Evolutionary conservation across 2,888 invertebrate genomes (phyloP), one percentile per base, ranked within the genome.

Genomic region (Neria commutata): DNA sequence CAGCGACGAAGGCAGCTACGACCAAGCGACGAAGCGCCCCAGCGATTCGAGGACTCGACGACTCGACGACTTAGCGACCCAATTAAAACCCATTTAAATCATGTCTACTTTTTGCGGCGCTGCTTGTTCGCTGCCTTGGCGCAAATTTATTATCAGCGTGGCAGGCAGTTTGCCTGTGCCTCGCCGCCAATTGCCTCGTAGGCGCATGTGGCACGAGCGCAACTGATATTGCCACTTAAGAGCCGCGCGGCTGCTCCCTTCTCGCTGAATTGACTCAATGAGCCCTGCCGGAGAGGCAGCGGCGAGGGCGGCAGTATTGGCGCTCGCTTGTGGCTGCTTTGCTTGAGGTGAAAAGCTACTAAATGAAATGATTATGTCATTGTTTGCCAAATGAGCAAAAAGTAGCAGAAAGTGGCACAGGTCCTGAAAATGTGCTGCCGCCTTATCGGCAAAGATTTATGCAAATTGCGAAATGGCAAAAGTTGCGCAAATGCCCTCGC

Each of bases 131-230:
- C 61, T 17, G n/a, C n/a, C n/a, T n/a, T 17, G 25, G 64, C 57
- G 60, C 58, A 72, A 74, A 75, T 76, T 74, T 73, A 75, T 70
- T 76, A 69, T 72, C 73, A 64, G 67, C 55, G 65, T 51, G 60
- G 67, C 67, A 74, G 24, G 17, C 21, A 17, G 42, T 42, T 74
- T 67, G 61, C 65, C 71, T 71, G 71, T 68, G 72, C 71, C 72
- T 71, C 24, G 65, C 68, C 11, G 26, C 24, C 14, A 33, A 37
- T 10, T 37, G 33, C 26, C 4, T 37, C 11, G 37, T 37, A 6
- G 19, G 45, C 29, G 45, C 50, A 49, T 40, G n/a, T n/a, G n/a
- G n/a, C n/a, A n/a, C n/a, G n/a, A n/a, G n/a, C n/a, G n/a, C n/a
- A n/a, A n/a, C n/a, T n/a, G 73, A 66, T 72, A 74, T 69, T 72